Evolutionary conservation across 2,797 vertebrate species (phyloP).

Genomic region (Telmatherina bonti): DNA sequence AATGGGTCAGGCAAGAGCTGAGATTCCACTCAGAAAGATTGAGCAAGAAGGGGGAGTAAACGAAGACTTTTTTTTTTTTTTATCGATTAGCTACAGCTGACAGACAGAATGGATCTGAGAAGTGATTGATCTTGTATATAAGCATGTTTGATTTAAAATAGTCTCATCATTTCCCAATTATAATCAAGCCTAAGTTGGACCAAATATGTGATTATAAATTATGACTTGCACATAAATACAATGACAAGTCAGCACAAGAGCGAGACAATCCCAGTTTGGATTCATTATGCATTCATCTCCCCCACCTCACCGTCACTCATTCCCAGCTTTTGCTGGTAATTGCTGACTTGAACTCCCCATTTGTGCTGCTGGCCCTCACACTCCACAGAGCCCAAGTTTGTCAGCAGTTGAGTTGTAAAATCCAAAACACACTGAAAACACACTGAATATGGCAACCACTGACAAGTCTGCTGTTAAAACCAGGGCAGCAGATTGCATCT

Average conservation of each 20-base stretch:
- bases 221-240: neutral
- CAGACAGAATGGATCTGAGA: conserved; percentile 14
- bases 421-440: too few relatives aligned
- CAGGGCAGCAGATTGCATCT: conserved; percentile 66
- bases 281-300: conserved; percentile 31
- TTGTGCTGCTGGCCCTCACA: conserved; percentile 27
- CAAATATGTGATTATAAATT: neutral
- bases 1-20: conserved; percentile 73
- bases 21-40: conserved; percentile 44
- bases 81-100: conserved; percentile 41
- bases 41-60: conserved; percentile 30
- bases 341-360: conserved; percentile 33
- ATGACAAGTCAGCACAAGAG: conserved; percentile 4
- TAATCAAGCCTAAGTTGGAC: neutral
- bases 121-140: conserved; percentile 15
- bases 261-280: conserved; percentile 1
- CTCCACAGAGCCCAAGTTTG: conserved; percentile 32
- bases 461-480: conserved; percentile 58
- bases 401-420: conserved; percentile 54
- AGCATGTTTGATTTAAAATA: too few relatives aligned
- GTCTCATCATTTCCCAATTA: too few relatives aligned
- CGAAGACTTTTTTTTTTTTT: conserved; percentile 31
- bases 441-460: conserved; percentile 52
- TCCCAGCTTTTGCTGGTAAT: conserved; percentile 18
- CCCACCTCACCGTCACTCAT: conserved; percentile 9